Evolutionary conservation across 2,797 vertebrate genomes (phyloP).

Genomic region (Petrocephalus sullivani): DNA sequence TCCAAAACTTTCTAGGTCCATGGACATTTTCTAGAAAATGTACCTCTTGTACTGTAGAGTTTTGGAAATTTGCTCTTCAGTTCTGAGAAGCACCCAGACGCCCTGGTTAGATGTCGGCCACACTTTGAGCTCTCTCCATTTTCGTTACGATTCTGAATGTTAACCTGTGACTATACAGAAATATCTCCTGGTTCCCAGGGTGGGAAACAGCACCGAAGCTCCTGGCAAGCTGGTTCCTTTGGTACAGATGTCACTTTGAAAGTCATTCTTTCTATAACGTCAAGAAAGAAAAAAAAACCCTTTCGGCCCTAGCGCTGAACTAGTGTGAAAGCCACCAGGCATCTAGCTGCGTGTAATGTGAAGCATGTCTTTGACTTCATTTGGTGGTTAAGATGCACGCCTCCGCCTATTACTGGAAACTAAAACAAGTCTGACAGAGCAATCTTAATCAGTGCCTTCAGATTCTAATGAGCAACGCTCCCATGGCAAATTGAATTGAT

Average conservation of each 20-base stretch:
- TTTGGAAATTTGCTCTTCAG: not conserved
- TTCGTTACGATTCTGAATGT: not conserved
- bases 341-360: slow-evolving; percentile 38
- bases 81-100: not conserved
- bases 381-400: slow-evolving; percentile 44
- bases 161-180: not conserved
- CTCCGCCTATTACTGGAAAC: slow-evolving; percentile 33
- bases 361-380: slow-evolving; percentile 48
- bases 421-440: slow-evolving; percentile 47
- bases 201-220: not conserved
- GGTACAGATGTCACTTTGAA: slow-evolving; percentile 17
- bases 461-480: slow-evolving; percentile 53
- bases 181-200: not conserved
- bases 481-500: slow-evolving; percentile 50
- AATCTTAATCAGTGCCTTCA: slow-evolving; percentile 48
- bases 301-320: slow-evolving; percentile 29
- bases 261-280: slow-evolving; percentile 44
- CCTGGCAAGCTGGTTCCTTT: not conserved
- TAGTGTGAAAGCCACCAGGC: slow-evolving; percentile 42
- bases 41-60: not conserved
- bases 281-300: slow-evolving; percentile 30
- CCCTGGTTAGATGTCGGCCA: not conserved
- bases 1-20: not conserved
- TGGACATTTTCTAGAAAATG: not conserved
- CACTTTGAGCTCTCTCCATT: not conserved